phyloP scores from a whole-genome alignment of 1,140 invertebrate genomes.

The Penaeus japonicus region DNA sequence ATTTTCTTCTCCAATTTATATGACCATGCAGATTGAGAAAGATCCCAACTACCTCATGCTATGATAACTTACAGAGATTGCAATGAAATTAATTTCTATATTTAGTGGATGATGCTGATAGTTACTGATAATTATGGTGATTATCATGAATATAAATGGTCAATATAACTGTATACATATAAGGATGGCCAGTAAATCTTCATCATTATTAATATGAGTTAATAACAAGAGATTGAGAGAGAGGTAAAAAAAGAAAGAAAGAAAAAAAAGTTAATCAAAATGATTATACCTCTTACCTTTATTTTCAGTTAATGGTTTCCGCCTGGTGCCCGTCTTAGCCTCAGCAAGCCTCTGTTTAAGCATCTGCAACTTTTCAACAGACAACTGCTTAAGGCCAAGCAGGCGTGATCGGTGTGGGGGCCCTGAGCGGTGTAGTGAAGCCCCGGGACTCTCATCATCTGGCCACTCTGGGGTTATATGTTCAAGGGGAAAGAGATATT shows the following conservation, averaged over 20 bases:
- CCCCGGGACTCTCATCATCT: slow-evolving; percentile 34
- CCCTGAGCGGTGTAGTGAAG: slow-evolving; percentile 29
- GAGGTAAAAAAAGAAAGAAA: not conserved
- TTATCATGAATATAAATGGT: too few relatives aligned
- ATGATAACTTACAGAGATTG: too few relatives aligned
- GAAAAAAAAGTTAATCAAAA: slow-evolving; percentile 49
- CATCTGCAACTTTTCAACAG: slow-evolving; percentile 73
- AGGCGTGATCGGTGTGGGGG: slow-evolving; percentile 69
- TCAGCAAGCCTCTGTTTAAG: slow-evolving; percentile 74
- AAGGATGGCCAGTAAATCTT: too few relatives aligned
- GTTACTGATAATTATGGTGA: too few relatives aligned
- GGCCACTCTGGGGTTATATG: slow-evolving; percentile 58
- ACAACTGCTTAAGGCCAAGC: slow-evolving; percentile 72
- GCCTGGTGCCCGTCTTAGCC: slow-evolving; percentile 63
- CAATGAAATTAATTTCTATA: too few relatives aligned
- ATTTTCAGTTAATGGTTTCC: slow-evolving; percentile 46
- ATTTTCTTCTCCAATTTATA: too few relatives aligned
- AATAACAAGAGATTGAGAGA: not conserved
- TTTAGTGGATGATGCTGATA: too few relatives aligned
- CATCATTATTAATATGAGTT: not conserved
- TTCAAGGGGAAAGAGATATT: slow-evolving; percentile 61
- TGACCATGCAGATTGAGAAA: too few relatives aligned
- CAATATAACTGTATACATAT: too few relatives aligned
- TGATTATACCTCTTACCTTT: slow-evolving; percentile 56
- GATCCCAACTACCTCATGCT: too few relatives aligned